Base-by-base conservation (phyloP, 2,797 vertebrate genomes). In the Paramormyrops hopkinsi region DNA sequence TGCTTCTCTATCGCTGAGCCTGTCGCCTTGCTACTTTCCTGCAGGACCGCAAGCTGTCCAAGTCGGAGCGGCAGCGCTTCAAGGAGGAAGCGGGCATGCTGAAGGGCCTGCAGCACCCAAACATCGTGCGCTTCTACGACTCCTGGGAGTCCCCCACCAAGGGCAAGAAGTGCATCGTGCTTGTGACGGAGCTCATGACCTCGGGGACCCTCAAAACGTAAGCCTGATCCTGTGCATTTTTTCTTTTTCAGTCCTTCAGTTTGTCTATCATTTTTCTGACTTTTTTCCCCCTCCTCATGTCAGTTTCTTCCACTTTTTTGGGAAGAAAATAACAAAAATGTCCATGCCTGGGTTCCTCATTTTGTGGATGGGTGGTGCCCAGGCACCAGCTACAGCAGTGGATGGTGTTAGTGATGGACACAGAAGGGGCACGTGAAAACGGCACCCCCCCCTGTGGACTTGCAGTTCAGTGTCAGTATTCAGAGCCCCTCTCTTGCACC, bases 71-170 rank as follows among this genome's bases (percentile, higher is more conserved):
- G 19, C 98, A 99, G 92, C 96, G 99, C 87, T 99, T 99, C 95
- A 99, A 99, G 95, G 99, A 99, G 92, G 99, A 99, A 93, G 99
- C 98, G 14, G 98, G 97, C 90, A 99, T 99, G 99, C 91, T 99
- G 92, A 99, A 99, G 93, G 99, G 98, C 19, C 97, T 99, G 91
- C 99, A 99, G 95, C 99, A 99, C 95, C 98, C 98, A 90, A 99
- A 99, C 95, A 99, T 99, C 91, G 99, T 99, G 93, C 97, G 99
- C 90, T 99, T 99, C 96, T 99, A 99, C 89, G 99, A 99, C 94
- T 99, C 98, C 89, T 99, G 99, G 99, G 99, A 99, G 94, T 98
- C 97, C 5, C 98, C 98, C 9, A 97, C 97, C 92, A 99, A 99
- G 94, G 99, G 99, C 90, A 98, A 98, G 94, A 99, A 99, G 92